Evolutionary conservation across 2,888 invertebrate species (phyloP), one percentile per base, ranked within the genome.

Genomic region (Apamea anceps): DNA sequence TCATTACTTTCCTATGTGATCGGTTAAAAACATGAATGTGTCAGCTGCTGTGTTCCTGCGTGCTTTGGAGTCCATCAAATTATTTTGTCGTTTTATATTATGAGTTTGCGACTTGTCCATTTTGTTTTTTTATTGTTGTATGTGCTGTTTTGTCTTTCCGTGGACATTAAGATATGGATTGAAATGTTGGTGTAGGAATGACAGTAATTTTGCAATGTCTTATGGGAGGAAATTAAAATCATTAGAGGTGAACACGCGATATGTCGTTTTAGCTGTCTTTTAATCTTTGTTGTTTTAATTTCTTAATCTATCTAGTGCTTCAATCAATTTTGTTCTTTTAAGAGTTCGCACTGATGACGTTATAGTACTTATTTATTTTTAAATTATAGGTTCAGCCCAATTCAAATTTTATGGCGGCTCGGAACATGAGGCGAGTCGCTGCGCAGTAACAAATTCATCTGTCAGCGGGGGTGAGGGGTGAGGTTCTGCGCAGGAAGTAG

Each of bases 1-100:
- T 85, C 77, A 79, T 78, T 85, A 86, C 74, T 84, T 57, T 79
- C 62, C 68, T 77, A 68, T 72, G 63, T 60, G 28, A n/a, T 70
- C 54, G 54, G 45, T 66, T 70, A 74, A 80, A 87, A 85, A 82
- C 68, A 71, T 68, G 48, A 32, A 51, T 77, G 5, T 62, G 48
- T 48, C 85, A 85, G 72, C 86, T 85, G 85, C 77, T 54, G 18
- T 57, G 15, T 71, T 72, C 21, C 42, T 66, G 42, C 60, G 65
- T 72, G 6, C 72, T 76, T 79, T 42, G 37, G 62, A 37, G 42
- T 75, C 28, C 62, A 75, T 83, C 25, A 73, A 77, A 84, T 77
- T 60, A 77, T 83, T 73, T 83, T 75, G 70, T 70, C 18, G 74
- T 68, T 62, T 25, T 63, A 48, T 37, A 28, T 42, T 72, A 66